Conservation (phyloP, 2,113 vertebrate species). For the Cryptomyrus ogoouensis region DNA sequence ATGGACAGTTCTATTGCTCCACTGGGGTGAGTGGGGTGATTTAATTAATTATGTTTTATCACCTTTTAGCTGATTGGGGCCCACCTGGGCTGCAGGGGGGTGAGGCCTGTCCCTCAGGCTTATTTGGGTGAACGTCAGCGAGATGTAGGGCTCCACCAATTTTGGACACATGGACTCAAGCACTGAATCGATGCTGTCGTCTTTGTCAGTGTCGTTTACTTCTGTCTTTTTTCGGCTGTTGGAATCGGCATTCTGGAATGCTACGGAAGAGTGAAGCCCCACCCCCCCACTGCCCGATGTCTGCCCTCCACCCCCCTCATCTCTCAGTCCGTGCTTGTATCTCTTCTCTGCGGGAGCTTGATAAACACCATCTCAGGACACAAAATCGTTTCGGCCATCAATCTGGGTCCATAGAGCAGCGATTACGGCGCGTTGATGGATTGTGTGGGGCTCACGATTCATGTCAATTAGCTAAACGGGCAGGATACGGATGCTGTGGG, state of each 20-base stretch:
- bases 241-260: neutral
- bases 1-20: neutral
- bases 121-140: constrained; percentile 32
- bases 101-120: constrained; percentile 11
- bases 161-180: neutral
- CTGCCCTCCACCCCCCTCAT: neutral
- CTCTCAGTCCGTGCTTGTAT: constrained; percentile 10
- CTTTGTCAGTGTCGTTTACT: neutral
- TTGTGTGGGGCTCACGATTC: constrained; percentile 36
- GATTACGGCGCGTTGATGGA: constrained; percentile 37
- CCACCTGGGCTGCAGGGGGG: constrained; percentile 39
- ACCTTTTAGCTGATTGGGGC: constrained; percentile 61
- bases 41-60: constrained; percentile 60
- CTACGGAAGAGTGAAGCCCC: neutral
- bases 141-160: neutral
- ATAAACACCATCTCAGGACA: constrained; percentile 40
- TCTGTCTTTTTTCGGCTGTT: neutral
- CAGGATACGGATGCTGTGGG: constrained; percentile 37
- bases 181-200: neutral
- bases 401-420: constrained; percentile 39
- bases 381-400: constrained; percentile 28
- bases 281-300: constrained; percentile 14
- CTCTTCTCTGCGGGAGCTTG: constrained; percentile 21
- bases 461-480: constrained; percentile 54
- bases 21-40: constrained; percentile 36